Conservation (phyloP, 2,888 invertebrate species). For the Dichetophora obliterata region DNA sequence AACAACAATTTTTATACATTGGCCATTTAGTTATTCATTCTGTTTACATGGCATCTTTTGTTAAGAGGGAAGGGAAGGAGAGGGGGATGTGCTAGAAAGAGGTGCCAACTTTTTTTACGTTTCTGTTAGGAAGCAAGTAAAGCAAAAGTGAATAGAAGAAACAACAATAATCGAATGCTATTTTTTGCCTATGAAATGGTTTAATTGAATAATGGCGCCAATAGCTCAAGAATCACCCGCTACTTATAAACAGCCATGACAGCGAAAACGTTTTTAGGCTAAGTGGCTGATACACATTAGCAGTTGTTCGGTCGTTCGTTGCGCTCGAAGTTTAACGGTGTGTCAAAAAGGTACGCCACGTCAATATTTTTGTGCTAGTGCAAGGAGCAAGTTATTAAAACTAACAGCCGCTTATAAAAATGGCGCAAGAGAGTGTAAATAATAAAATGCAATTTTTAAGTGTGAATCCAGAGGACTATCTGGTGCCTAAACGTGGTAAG, state of each 20-base stretch:
- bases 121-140: background rate
- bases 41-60: background rate
- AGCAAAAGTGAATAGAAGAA: background rate
- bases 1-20: background rate
- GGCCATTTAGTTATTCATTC: background rate
- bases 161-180: background rate
- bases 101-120: too few species aligned
- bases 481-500: background rate
- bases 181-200: slow-evolving; percentile 7
- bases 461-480: slow-evolving; percentile 26
- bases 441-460: slow-evolving; percentile 23
- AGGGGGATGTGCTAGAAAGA: background rate
- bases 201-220: slow-evolving; percentile 17
- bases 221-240: slow-evolving; percentile 6
- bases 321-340: background rate
- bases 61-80: too few species aligned
- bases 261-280: background rate
- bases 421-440: background rate
- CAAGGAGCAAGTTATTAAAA: background rate
- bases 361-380: too few species aligned
- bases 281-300: background rate
- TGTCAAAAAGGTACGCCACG: background rate
- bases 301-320: background rate
- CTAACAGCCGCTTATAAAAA: background rate
- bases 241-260: background rate